Evolutionary conservation across 2,113 vertebrate species (phyloP).

Genomic region (Rafetus swinhoei): DNA sequence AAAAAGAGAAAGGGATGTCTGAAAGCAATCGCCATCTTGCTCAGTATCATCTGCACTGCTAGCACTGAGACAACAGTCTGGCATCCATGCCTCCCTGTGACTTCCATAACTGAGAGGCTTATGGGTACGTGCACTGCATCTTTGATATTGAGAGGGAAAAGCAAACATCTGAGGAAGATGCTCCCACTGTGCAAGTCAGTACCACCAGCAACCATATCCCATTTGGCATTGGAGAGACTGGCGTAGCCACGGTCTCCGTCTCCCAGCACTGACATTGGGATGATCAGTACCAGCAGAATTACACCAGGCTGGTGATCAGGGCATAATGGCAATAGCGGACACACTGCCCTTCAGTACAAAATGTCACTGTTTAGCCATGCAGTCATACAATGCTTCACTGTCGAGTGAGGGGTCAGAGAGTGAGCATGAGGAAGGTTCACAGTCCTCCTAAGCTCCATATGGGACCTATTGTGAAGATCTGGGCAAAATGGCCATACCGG

Average conservation of each 20-base stretch:
- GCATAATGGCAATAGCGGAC: background rate
- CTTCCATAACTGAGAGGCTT: background rate
- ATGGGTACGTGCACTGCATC: background rate
- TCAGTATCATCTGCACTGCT: background rate
- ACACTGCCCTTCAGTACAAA: background rate
- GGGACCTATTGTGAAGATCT: too few relatives aligned
- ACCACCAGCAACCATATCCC: background rate
- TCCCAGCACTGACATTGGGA: background rate
- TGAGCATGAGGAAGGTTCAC: too few relatives aligned
- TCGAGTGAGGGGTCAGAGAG: too few relatives aligned
- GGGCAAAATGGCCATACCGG: too few relatives aligned
- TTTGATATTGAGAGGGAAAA: background rate
- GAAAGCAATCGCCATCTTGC: background rate
- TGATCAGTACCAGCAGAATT: background rate
- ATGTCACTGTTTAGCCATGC: background rate
- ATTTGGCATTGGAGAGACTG: background rate
- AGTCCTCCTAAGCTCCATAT: too few relatives aligned
- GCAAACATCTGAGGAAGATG: background rate
- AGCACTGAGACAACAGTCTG: background rate
- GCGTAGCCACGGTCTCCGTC: background rate
- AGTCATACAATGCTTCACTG: background rate
- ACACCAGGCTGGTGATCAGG: background rate
- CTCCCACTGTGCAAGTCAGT: background rate
- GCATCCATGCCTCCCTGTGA: background rate
- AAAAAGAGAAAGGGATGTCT: background rate